These are phyloP conservation scores for Dryococelus australis DNA, from an alignment of 2,888 invertebrate species.

Conservation along the genomic window DNA sequence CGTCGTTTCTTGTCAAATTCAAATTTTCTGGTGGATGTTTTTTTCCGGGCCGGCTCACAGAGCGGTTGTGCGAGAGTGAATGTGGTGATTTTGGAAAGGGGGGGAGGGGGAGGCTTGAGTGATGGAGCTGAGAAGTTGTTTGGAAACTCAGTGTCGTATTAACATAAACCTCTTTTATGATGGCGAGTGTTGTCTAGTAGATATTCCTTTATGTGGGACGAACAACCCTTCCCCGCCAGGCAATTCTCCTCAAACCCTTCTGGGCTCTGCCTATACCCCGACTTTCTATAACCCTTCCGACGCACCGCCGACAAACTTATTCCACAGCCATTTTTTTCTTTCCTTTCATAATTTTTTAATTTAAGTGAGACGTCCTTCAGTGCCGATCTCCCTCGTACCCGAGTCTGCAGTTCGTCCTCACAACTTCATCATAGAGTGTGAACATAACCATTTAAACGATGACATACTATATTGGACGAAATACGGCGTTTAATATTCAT, in stretches of 20 bases:
- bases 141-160: conserved; percentile 21
- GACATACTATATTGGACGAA: too few relatives aligned
- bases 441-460: too few relatives aligned
- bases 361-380: conserved; percentile 1
- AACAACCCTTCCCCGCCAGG: background rate
- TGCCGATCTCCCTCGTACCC: background rate
- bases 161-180: conserved; percentile 29
- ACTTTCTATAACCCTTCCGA: background rate
- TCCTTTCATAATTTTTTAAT: too few relatives aligned
- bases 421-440: background rate
- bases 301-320: background rate
- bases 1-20: conserved; percentile 29
- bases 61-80: background rate
- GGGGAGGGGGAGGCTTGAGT: background rate
- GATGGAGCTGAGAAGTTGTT: conserved; percentile 20
- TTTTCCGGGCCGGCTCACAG: background rate
- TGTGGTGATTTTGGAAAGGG: background rate
- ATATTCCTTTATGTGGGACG: background rate
- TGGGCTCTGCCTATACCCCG: background rate
- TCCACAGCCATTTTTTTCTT: background rate
- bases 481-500: too few relatives aligned
- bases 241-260: background rate
- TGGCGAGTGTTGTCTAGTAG: conserved; percentile 21
- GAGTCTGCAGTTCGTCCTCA: background rate
- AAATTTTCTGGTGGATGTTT: conserved; percentile 10